phyloP scores from a whole-genome alignment of 2,797 vertebrate genomes.

The Poecilia picta region DNA sequence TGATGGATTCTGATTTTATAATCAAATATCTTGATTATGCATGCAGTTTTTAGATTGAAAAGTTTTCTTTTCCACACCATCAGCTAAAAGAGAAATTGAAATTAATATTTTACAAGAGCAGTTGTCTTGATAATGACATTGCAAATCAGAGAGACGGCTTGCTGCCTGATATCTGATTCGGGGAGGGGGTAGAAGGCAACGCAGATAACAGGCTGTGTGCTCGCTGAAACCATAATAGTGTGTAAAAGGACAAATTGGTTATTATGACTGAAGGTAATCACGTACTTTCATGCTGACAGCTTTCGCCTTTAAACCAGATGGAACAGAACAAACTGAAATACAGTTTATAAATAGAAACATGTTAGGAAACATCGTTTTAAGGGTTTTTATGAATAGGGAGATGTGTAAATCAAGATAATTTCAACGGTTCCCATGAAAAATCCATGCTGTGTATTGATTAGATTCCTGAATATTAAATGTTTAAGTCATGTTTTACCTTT shows the following conservation, averaged over 20 bases:
- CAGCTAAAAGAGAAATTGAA: conserved; percentile 8
- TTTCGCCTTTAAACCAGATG: conserved; percentile 5
- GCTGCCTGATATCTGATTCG: conserved; percentile 14
- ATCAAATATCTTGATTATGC: conserved; percentile 31
- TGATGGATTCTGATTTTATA: conserved; percentile 8
- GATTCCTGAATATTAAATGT: background rate
- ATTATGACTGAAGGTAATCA: conserved; percentile 38
- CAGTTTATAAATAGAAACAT: background rate
- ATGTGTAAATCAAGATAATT: background rate
- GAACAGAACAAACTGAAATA: background rate
- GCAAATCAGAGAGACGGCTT: conserved; percentile 24
- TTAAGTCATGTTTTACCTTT: background rate
- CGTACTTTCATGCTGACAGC: background rate
- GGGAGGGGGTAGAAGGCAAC: conserved; percentile 10
- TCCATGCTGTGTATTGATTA: background rate
- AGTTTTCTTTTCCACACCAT: background rate
- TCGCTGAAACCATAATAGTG: conserved; percentile 13
- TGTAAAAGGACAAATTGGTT: conserved; percentile 30
- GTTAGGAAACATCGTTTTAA: background rate
- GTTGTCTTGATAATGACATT: conserved; percentile 23
- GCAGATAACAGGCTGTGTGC: conserved; percentile 3
- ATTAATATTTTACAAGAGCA: conserved; percentile 27
- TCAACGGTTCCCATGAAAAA: background rate
- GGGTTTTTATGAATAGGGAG: background rate
- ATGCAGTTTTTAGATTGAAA: conserved; percentile 11